These are phyloP conservation scores for Platichthys stellatus DNA, from an alignment of 2,113 vertebrate genomes.

Conservation along the genomic window DNA sequence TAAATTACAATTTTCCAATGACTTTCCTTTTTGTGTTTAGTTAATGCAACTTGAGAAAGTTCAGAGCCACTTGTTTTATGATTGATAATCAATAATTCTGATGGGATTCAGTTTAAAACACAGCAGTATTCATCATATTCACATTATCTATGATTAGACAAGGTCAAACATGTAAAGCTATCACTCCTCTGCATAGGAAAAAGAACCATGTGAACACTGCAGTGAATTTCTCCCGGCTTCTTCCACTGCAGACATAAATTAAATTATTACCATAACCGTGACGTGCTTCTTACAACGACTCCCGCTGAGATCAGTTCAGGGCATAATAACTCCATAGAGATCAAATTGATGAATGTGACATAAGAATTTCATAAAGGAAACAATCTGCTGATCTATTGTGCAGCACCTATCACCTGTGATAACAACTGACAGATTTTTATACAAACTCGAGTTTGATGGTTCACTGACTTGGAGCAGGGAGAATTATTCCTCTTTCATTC, in stretches of 20 bases:
- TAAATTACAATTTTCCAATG: neutral
- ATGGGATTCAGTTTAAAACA: neutral
- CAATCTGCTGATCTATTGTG: neutral
- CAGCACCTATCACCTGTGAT: neutral
- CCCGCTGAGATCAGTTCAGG: neutral
- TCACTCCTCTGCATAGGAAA: neutral
- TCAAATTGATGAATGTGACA: constrained; percentile 4
- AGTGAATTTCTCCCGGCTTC: neutral
- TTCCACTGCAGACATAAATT: neutral
- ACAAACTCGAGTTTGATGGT: too few relatives aligned
- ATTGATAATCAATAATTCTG: neutral
- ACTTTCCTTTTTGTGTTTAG: neutral
- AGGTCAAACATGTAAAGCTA: neutral
- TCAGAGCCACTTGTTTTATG: neutral
- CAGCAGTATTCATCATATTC: constrained; percentile 6
- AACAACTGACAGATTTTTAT: neutral
- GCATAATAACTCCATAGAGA: neutral
- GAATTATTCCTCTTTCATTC: too few relatives aligned
- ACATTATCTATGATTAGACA: neutral
- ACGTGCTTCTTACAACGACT: neutral
- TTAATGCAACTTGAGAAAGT: neutral
- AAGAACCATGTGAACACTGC: neutral
- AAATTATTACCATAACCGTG: neutral
- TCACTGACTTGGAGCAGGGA: too few relatives aligned
- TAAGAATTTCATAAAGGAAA: neutral